phyloP scores from a whole-genome alignment of 2,888 invertebrate genomes.

The Leistus spinibarbis region DNA sequence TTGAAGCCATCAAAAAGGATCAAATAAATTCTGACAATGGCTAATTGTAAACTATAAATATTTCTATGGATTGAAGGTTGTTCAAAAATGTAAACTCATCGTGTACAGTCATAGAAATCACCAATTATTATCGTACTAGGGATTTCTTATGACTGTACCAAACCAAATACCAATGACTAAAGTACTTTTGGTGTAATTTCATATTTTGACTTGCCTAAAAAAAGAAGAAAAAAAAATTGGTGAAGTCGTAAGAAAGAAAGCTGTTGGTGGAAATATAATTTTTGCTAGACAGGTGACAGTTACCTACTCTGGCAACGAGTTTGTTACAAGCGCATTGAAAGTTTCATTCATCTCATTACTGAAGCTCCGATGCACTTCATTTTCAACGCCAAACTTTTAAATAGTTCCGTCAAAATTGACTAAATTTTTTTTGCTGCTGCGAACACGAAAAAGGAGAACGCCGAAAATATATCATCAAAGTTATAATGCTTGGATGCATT shows the following conservation, averaged over 20 bases:
- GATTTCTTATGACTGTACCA: no score
- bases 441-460: no score
- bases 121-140: no score
- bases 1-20: no score
- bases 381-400: background rate
- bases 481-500: background rate
- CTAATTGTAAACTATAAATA: no score
- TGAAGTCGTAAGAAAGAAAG: background rate
- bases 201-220: background rate
- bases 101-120: no score
- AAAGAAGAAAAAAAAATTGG: background rate
- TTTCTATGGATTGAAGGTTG: no score
- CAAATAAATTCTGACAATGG: no score
- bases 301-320: background rate
- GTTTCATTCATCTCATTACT: background rate
- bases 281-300: background rate
- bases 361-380: background rate
- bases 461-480: background rate
- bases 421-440: background rate
- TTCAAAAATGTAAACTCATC: no score
- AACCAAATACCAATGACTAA: no score
- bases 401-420: background rate
- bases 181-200: no score
- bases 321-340: background rate
- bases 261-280: background rate